Percentiles rank a stretch among this genome's conserved stretches.
phyloP scores from a whole-genome alignment of 2,888 invertebrate species.

The Terebella lapidaria region DNA sequence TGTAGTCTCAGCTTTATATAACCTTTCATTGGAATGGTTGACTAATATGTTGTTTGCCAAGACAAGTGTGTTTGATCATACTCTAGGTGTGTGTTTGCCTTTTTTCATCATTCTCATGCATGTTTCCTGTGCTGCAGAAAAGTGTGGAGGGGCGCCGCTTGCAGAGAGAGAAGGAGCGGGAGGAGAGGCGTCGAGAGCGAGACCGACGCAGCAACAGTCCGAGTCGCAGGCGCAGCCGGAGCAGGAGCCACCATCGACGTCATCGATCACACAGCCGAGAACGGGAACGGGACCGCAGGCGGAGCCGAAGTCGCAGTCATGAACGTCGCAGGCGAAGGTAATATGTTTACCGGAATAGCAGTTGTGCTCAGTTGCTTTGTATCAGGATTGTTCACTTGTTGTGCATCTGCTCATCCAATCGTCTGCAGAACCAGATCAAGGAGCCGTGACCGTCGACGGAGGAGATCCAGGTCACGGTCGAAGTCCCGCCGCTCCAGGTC shows the following conservation, averaged over 20 bases:
- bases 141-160: conserved; percentile 43
- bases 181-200: conserved; percentile 53
- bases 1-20: neutral
- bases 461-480: neutral
- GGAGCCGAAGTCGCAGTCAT: neutral
- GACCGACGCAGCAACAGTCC: conserved; percentile 4
- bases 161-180: conserved; percentile 47
- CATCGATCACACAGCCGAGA: conserved; percentile 26
- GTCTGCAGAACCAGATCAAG: neutral
- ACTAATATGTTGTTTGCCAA: too few relatives aligned
- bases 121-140: conserved; percentile 28
- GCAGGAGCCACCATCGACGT: conserved; percentile 29
- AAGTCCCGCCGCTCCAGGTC: neutral
- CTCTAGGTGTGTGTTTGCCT: neutral
- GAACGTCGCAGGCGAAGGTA: neutral
- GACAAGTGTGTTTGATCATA: neutral
- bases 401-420: neutral
- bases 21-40: too few relatives aligned
- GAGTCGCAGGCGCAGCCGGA: conserved; percentile 16
- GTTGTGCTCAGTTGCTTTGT: neutral
- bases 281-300: neutral
- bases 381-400: neutral
- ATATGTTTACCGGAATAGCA: neutral
- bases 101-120: neutral
- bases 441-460: neutral